Evolutionary conservation across 2,797 vertebrate species (phyloP).

Genomic region (Sebastes minor): DNA sequence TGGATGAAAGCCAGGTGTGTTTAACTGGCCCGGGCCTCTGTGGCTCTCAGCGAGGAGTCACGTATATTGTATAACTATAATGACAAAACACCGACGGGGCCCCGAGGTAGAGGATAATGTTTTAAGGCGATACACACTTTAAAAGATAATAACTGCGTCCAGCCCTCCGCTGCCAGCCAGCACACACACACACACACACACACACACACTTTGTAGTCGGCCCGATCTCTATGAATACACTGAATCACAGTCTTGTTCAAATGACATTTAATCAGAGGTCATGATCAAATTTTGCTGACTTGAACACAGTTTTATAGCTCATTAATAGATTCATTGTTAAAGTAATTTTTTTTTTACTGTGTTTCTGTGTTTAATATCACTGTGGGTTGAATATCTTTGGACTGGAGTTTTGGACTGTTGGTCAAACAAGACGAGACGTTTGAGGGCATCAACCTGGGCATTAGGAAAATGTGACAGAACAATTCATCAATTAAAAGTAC

Average conservation of each 20-base stretch:
- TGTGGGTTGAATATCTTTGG: neutral
- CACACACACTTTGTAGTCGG: neutral
- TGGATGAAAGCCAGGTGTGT: slow-evolving; percentile 50
- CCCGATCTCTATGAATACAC: neutral
- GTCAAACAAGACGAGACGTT: neutral
- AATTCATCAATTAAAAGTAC: neutral
- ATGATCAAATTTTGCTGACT: neutral
- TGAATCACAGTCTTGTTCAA: neutral
- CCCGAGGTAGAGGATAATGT: slow-evolving; percentile 14
- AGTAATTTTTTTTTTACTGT: neutral
- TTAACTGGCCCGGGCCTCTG: slow-evolving; percentile 42
- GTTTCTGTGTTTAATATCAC: neutral
- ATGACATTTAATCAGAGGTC: neutral
- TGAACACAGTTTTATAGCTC: neutral
- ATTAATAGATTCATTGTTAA: neutral
- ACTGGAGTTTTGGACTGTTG: neutral
- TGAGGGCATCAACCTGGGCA: neutral
- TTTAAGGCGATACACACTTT: slow-evolving; percentile 31
- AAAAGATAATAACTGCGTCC: slow-evolving; percentile 1
- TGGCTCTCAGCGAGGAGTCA: slow-evolving; percentile 35
- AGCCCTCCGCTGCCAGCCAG: neutral
- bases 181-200: neutral
- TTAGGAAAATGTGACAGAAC: neutral
- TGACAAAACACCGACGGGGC: slow-evolving; percentile 35
- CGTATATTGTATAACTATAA: slow-evolving; percentile 33